Percentiles rank a stretch among this genome's conserved stretches.
Conservation (phyloP, 2,113 vertebrate species). For the Gnathonemus echidnorhynchus region DNA sequence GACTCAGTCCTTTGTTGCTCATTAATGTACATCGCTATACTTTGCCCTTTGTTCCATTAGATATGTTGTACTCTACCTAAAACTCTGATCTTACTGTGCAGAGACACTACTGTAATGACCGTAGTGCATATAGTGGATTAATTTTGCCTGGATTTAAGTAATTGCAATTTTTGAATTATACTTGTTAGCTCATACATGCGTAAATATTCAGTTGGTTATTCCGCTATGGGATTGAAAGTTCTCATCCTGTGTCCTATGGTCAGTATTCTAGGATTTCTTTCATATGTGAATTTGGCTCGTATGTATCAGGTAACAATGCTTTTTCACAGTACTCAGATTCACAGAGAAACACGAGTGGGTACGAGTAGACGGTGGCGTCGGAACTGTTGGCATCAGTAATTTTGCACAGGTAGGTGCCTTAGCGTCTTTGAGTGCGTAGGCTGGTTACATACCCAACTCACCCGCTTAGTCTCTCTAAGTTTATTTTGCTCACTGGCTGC, state of each 20-base stretch:
- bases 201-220: background rate
- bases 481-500: background rate
- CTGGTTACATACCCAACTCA: background rate
- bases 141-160: background rate
- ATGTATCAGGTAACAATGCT: constrained; percentile 24
- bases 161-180: background rate
- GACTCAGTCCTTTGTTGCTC: background rate
- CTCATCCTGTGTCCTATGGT: background rate
- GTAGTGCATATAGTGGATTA: background rate
- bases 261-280: background rate
- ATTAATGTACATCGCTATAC: background rate
- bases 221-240: background rate
- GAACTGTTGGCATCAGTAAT: constrained; percentile 91
- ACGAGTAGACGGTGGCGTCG: constrained; percentile 72
- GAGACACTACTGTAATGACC: background rate
- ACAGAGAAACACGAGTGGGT: constrained; percentile 98
- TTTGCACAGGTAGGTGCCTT: constrained; percentile 83
- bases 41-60: background rate
- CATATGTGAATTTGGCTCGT: background rate
- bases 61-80: background rate
- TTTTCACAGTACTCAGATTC: constrained; percentile 80
- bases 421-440: background rate
- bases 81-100: background rate
- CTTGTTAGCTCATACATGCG: background rate
- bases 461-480: background rate